phyloP scores from a whole-genome alignment of 2,888 invertebrate species.

The Bombyx huttoni region DNA sequence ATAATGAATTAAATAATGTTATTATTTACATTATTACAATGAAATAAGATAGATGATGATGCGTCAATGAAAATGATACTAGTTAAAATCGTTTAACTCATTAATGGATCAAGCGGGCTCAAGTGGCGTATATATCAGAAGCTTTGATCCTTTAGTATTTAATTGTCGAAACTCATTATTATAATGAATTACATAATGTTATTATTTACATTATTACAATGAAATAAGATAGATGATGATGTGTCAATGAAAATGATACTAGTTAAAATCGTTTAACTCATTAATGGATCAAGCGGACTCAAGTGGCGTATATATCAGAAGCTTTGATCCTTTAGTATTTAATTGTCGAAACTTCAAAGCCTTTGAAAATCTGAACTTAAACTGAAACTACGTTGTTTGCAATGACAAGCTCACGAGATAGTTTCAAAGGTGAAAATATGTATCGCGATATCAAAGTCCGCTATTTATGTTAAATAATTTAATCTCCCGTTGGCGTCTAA shows the following conservation, averaged over 20 bases:
- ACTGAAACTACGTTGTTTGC: slow-evolving; percentile 21
- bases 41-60: too few relatives aligned
- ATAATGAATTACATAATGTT: too few relatives aligned
- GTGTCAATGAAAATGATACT: neutral
- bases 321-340: neutral
- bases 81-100: neutral
- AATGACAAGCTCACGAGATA: slow-evolving; percentile 27
- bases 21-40: too few relatives aligned
- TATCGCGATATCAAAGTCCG: slow-evolving; percentile 35
- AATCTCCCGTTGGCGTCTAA: slow-evolving; percentile 37
- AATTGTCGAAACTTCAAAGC: slow-evolving; percentile 25
- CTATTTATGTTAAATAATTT: slow-evolving; percentile 52
- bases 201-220: too few relatives aligned
- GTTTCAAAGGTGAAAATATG: slow-evolving; percentile 34
- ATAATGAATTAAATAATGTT: too few relatives aligned
- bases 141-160: neutral
- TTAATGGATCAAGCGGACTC: neutral
- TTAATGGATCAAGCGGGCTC: neutral
- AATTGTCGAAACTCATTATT: slow-evolving; percentile 14
- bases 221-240: too few relatives aligned
- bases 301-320: neutral
- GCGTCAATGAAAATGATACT: neutral
- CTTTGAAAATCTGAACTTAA: slow-evolving; percentile 18
- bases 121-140: neutral
- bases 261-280: neutral